Conservation (phyloP, 2,888 invertebrate genomes). For the Dicyrtomina minuta region DNA sequence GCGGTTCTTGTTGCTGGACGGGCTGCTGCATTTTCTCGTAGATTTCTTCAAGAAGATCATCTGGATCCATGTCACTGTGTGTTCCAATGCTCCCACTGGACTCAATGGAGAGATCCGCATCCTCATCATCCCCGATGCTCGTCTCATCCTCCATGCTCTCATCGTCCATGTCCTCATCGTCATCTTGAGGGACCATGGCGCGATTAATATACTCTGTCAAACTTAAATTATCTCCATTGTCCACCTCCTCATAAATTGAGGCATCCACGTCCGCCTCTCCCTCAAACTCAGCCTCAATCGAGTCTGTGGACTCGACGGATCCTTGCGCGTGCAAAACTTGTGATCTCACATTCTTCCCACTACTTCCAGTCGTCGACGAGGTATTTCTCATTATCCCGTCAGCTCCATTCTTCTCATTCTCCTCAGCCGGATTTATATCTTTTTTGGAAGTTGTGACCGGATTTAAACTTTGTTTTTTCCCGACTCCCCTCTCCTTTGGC, state of each 20-base stretch:
- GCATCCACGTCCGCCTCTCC: conserved; percentile 35
- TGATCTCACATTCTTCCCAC: not conserved
- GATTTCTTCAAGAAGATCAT: conserved; percentile 34
- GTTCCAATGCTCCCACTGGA: conserved; percentile 34
- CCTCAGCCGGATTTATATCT: too few species aligned
- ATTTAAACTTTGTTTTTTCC: too few species aligned
- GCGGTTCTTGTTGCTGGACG: too few species aligned
- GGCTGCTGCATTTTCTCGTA: conserved; percentile 20
- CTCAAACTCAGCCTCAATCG: too few species aligned
- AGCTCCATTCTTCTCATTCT: too few species aligned
- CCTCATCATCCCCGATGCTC: conserved; percentile 44
- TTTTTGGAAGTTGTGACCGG: too few species aligned
- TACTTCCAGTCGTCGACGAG: not conserved
- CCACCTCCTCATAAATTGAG: conserved; percentile 37
- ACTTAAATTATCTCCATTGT: conserved; percentile 43
- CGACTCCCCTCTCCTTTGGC: too few species aligned
- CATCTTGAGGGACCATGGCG: conserved; percentile 29
- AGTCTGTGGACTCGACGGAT: conserved; percentile 6
- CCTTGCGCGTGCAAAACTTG: not conserved
- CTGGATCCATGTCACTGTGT: conserved; percentile 51
- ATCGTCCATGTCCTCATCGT: conserved; percentile 28
- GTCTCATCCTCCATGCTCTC: conserved; percentile 43
- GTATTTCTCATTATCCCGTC: too few species aligned
- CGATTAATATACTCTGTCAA: conserved; percentile 39
- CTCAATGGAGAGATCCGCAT: conserved; percentile 30